These are phyloP conservation scores for Strigops habroptila DNA, from an alignment of 2,113 vertebrate species.

Conservation along the genomic window DNA sequence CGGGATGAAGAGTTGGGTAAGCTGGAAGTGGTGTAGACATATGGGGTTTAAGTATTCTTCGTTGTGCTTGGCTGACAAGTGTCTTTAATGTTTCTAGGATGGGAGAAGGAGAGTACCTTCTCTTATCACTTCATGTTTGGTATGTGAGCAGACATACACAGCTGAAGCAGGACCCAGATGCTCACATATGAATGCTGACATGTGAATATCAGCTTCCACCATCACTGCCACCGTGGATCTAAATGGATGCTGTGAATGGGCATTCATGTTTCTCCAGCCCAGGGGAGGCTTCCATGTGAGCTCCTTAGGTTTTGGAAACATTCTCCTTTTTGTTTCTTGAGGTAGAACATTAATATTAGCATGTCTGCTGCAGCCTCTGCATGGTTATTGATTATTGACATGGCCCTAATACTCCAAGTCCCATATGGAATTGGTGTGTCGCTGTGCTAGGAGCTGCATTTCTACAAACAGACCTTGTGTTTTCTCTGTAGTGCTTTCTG, in stretches of 20 bases:
- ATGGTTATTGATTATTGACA: background rate
- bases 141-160: background rate
- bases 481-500: background rate
- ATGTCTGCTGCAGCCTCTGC: background rate
- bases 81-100: background rate
- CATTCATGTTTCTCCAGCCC: background rate
- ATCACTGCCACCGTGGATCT: background rate
- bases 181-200: background rate
- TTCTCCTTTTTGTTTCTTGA: background rate
- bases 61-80: background rate
- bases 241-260: background rate
- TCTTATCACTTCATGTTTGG: background rate
- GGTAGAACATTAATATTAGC: background rate
- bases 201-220: background rate
- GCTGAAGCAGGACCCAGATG: background rate
- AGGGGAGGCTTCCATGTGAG: background rate
- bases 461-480: background rate
- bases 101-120: background rate
- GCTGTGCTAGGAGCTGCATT: background rate
- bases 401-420: background rate
- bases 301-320: background rate
- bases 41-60: background rate
- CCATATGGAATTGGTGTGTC: fast-evolving
- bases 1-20: background rate
- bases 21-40: background rate